Base-by-base conservation (phyloP, 2,113 vertebrate genomes). In the Sturnus vulgaris region DNA sequence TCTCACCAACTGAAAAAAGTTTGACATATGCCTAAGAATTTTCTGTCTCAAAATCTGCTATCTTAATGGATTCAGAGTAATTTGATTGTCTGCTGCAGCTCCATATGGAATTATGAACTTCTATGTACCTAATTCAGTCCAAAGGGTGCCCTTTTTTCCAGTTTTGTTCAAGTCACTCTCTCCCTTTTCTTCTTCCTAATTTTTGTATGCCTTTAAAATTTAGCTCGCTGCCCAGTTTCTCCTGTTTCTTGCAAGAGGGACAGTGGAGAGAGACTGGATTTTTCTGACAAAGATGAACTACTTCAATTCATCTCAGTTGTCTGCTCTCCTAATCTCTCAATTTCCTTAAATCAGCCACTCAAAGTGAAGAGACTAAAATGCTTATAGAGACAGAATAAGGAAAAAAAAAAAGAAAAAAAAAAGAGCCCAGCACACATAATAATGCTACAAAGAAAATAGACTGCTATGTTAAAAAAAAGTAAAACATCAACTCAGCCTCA, bases 271-370 rank as follows among this genome's bases (percentile, higher is more conserved):
- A 86, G 25, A 71, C 47, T 65, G 37, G 59, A 44, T 64, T 86
- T 78, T 88, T 70, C 56, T 86, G 92, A 93, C 88, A 90, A 81
- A 93, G 71, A 93, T 81, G 6, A 82, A 93, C 72, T 86, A 21
- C 91, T 60, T 77, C 22, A 90, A 88, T 96, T 94, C 82, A 78
- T 95, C 88, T 92, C 76, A 66, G 52, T 68, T 94, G 80, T 91
- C 80, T 76, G 15, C 80, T 88, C 6, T 8, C 30, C 72, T 86
- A 92, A 95, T 78, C 80, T 93, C 82, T 86, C 86, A 63, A 75
- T 92, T 95, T 86, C 86, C 91, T 94, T 88, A 93, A 81, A 88
- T 90, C 75, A 90, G 68, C 68, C 33, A 66, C 84, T 94, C 69
- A 50, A 63, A 90, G 37, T 21, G 30, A 82, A 88, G 3, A 88